Evolutionary conservation across 2,797 vertebrate species (phyloP), one percentile per base, ranked within the genome.

Genomic region (Delichon dasypus): DNA sequence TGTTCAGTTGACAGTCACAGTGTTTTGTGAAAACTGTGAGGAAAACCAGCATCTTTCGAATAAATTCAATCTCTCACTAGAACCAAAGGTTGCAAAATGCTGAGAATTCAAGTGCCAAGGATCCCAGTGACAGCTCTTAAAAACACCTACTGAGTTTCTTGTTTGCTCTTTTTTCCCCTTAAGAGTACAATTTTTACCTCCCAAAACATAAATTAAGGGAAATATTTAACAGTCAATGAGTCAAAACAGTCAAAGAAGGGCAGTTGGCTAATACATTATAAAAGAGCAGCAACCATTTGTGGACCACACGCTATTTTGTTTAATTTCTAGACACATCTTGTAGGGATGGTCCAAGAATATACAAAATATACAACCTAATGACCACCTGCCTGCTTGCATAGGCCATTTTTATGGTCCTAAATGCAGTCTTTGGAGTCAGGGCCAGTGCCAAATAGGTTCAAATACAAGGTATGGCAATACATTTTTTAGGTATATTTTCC

Each of bases 391-490:
- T 97, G 97, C 97, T 97, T 97, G 97, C 97, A 97, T 94, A 97
- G 97, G 97, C 97, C 97, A 95, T 96, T 95, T 89, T 77, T 90
- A 97, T 95, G 97, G 98, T 97, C 97, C 97, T 96, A 98, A 97
- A 97, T 97, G 97, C 97, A 98, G 98, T 98, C 97, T 98, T 98
- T 98, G 97, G 97, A 98, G 97, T 96, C 97, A 97, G 97, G 97
- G 97, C 96, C 97, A 97, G 94, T 95, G 97, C 96, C 97, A 98
- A 97, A 97, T 96, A 98, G 97, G 95, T 97, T 98, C 88, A 96
- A 98, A 97, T 93, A 95, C 88, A 93, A 97, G 96, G 97, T 96
- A 93, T 86, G 88, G 75, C 92, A 94, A 87, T 78, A 94, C 65
- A 86, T 51, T 27, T 58, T n/a, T 77, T 61, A n/a, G 93, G 87